These are phyloP conservation scores for Oryzias sinensis DNA, from an alignment of 2,797 vertebrate species.

Conservation along the genomic window DNA sequence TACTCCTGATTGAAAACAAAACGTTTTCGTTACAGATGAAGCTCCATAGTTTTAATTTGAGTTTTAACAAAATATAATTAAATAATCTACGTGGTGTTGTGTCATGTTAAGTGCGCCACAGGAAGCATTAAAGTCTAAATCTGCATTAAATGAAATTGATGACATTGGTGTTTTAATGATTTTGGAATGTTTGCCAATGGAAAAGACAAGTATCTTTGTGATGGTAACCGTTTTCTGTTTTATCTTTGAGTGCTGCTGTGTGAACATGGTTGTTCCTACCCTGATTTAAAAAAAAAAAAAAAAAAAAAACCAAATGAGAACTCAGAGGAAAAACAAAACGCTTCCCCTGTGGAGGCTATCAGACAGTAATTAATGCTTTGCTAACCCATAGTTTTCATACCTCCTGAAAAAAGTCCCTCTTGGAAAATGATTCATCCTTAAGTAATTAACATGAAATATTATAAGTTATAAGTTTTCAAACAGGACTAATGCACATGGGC, in stretches of 20 bases:
- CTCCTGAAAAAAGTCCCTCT: conserved; percentile 43
- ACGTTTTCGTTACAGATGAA: too few species aligned
- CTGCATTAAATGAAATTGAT: conserved; percentile 16
- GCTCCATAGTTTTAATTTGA: too few species aligned
- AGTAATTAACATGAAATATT: conserved; percentile 50
- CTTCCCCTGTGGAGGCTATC: conserved; percentile 16
- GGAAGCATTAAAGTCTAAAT: neutral
- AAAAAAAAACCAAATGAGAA: conserved; percentile 57
- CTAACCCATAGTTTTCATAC: conserved; percentile 24
- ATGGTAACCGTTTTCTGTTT: conserved; percentile 49
- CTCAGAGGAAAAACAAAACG: conserved; percentile 20
- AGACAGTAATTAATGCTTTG: conserved; percentile 20
- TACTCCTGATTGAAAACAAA: too few species aligned
- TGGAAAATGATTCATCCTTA: conserved; percentile 59
- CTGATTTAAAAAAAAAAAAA: conserved; percentile 49
- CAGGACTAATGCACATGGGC: conserved; percentile 42
- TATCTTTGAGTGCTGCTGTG: conserved; percentile 73
- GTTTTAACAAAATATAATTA: too few species aligned
- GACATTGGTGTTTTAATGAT: conserved; percentile 17
- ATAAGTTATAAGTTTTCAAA: conserved; percentile 38
- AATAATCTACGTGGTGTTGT: too few species aligned
- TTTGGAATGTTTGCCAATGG: conserved; percentile 24
- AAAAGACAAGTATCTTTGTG: conserved; percentile 33
- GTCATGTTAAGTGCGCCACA: too few species aligned
- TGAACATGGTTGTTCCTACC: conserved; percentile 72